These are phyloP conservation scores for Eurytoma californica DNA, from an alignment of 2,888 invertebrate species.

Conservation along the genomic window DNA sequence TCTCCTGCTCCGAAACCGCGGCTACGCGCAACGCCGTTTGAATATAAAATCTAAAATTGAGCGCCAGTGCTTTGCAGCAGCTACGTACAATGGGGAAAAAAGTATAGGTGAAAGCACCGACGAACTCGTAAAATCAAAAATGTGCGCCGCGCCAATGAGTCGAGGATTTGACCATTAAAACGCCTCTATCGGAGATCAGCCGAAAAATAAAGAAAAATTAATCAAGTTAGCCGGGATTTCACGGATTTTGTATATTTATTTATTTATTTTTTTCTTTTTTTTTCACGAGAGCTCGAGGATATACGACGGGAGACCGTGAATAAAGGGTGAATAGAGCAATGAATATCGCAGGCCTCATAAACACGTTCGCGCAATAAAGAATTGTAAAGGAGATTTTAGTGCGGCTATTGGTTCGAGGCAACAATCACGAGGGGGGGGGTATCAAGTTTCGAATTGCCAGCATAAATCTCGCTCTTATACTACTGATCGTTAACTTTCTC, in stretches of 20 bases:
- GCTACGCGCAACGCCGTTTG: not conserved
- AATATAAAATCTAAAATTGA: not conserved
- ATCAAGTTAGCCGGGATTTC: not conserved
- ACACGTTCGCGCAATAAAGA: slow-evolving; percentile 52
- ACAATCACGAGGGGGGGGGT: slow-evolving; percentile 19
- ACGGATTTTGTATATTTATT: too few relatives aligned
- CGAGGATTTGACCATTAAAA: slow-evolving; percentile 5
- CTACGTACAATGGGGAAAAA: not conserved
- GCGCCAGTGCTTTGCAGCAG: not conserved
- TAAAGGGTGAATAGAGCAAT: slow-evolving; percentile 10
- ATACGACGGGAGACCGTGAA: not conserved
- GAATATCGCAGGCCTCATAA: slow-evolving; percentile 49
- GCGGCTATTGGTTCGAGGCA: slow-evolving; percentile 30
- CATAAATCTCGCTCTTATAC: slow-evolving; percentile 34
- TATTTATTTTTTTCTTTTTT: too few relatives aligned
- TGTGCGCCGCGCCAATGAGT: not conserved
- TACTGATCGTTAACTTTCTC: slow-evolving; percentile 23
- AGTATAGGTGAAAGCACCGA: not conserved
- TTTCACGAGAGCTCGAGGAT: not conserved
- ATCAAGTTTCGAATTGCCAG: slow-evolving; percentile 38
- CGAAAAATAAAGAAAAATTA: not conserved
- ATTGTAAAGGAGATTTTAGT: slow-evolving; percentile 21
- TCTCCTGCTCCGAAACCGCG: slow-evolving; percentile 42
- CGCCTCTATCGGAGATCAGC: not conserved
- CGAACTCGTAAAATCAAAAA: slow-evolving; percentile 13